These are phyloP conservation scores for Botrylloides violaceus DNA, from an alignment of 23 tunicate genomes.

Conservation along the genomic window DNA sequence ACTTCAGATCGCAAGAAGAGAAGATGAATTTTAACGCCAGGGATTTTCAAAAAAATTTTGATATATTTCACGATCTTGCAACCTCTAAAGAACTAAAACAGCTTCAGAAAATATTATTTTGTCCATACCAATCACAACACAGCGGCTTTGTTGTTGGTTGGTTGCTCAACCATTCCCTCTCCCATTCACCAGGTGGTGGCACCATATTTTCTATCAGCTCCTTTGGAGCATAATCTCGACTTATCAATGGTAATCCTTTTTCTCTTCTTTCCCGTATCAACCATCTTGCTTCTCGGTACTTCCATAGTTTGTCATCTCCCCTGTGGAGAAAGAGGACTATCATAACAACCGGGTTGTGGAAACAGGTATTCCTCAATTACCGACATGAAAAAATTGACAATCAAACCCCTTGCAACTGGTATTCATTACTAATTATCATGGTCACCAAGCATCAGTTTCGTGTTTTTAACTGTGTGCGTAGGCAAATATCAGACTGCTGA, in stretches of 20 bases:
- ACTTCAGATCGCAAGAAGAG: too few relatives aligned
- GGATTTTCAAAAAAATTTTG: too few relatives aligned
- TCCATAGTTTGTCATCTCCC: conserved; percentile 34
- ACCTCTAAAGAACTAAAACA: neutral
- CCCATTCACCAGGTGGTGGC: conserved; percentile 87
- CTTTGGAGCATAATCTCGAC: conserved; percentile 56
- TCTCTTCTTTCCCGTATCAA: conserved; percentile 44
- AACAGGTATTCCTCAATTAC: too few relatives aligned
- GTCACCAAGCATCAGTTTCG: too few relatives aligned
- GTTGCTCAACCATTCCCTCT: conserved; percentile 50
- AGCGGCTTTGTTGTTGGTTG: conserved; percentile 42
- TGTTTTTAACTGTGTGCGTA: too few relatives aligned
- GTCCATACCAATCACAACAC: neutral
- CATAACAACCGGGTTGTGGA: too few relatives aligned
- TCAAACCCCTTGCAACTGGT: too few relatives aligned
- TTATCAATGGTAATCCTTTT: conserved; percentile 39
- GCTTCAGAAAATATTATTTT: neutral
- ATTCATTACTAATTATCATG: too few relatives aligned
- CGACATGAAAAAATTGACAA: too few relatives aligned
- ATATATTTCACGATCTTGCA: too few relatives aligned
- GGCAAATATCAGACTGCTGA: too few relatives aligned
- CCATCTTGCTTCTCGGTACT: conserved; percentile 46
- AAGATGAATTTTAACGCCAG: too few relatives aligned
- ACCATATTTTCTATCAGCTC: conserved; percentile 70
- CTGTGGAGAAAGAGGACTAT: neutral